Evolutionary conservation across 2,797 vertebrate species (phyloP).

Genomic region (Megalops cyprinoides): DNA sequence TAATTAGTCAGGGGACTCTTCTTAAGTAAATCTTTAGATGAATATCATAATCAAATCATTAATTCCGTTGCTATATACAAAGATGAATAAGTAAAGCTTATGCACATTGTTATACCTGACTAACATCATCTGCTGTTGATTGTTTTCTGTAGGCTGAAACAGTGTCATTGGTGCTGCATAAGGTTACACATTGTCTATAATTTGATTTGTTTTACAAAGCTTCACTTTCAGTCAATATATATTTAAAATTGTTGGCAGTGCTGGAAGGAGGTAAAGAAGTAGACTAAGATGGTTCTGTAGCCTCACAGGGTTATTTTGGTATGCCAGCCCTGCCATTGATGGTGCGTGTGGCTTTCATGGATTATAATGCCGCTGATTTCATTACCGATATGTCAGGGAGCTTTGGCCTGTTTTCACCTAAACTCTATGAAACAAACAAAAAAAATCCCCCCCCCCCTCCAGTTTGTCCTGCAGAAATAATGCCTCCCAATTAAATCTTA

Average conservation of each 20-base stretch:
- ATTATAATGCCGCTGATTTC: constrained; percentile 16
- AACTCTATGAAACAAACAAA: background rate
- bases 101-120: background rate
- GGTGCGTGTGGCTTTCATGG: background rate
- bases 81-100: background rate
- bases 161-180: background rate
- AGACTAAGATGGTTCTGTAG: background rate
- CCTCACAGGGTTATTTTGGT: background rate
- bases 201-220: constrained; percentile 8
- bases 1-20: background rate
- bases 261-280: constrained; percentile 2
- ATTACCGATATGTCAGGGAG: constrained; percentile 26
- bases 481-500: constrained; percentile 19
- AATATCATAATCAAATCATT: background rate
- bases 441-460: background rate
- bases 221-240: constrained; percentile 10
- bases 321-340: background rate
- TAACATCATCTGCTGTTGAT: constrained; percentile 2
- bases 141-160: constrained; percentile 1
- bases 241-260: constrained; percentile 2
- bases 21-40: background rate
- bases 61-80: background rate
- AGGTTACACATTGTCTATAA: background rate
- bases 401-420: constrained; percentile 24
- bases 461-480: constrained; percentile 11